Conservation (phyloP, 2,113 vertebrate species). For the Actinemys pallida region DNA sequence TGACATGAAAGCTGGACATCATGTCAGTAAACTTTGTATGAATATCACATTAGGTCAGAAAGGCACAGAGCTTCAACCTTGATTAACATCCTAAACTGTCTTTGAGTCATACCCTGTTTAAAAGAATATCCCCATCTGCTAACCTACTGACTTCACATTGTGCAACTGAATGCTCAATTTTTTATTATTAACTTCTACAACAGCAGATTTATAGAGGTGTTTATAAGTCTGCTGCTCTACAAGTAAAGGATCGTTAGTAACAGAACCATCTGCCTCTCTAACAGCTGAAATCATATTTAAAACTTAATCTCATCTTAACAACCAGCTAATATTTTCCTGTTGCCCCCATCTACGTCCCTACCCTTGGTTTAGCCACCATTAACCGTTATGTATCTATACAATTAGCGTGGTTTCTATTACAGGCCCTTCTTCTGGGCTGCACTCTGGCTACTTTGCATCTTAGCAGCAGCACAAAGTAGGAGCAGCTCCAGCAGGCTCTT, state of each 20-base stretch:
- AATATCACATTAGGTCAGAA: neutral
- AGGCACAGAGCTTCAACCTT: conserved; percentile 22
- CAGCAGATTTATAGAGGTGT: conserved; percentile 17
- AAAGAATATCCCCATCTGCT: conserved; percentile 6
- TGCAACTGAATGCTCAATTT: neutral
- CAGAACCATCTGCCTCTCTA: conserved; percentile 34
- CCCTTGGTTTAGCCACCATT: conserved; percentile 28
- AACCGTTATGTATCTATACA: neutral
- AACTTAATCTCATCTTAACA: conserved; percentile 16
- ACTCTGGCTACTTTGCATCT: neutral
- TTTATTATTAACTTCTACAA: conserved; percentile 12
- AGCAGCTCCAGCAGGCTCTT: neutral
- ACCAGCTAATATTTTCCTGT: neutral
- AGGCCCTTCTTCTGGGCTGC: neutral
- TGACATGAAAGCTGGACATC: conserved; percentile 11
- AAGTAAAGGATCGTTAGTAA: conserved; percentile 35
- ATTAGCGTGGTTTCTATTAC: neutral
- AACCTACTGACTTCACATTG: neutral
- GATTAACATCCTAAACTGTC: conserved; percentile 30
- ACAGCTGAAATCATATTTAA: conserved; percentile 38
- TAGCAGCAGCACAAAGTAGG: neutral
- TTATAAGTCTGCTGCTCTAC: conserved; percentile 41
- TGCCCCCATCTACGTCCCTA: neutral
- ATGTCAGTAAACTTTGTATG: neutral
- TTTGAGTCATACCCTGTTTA: conserved; percentile 14